Evolutionary conservation across 2,797 vertebrate genomes (phyloP).

Genomic region (Muscicapa comitata): DNA sequence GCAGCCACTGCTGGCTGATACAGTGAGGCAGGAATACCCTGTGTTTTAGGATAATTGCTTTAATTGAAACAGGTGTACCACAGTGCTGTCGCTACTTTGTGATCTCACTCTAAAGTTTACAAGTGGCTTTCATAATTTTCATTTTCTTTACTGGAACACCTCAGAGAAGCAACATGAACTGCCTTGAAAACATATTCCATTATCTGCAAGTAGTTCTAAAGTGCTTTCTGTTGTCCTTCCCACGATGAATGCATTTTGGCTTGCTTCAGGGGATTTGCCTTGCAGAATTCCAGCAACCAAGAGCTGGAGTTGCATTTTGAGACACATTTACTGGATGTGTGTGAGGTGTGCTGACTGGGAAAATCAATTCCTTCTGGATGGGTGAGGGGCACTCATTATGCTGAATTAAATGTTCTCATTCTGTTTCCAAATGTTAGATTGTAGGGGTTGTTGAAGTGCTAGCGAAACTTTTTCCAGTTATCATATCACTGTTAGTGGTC

Average conservation of each 20-base stretch:
- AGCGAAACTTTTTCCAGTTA: not conserved
- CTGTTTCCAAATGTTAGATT: not conserved
- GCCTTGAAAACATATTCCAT: conserved; percentile 46
- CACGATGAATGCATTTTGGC: not conserved
- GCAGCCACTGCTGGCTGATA: not conserved
- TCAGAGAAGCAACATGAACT: conserved; percentile 23
- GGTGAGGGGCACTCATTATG: not conserved
- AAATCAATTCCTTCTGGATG: not conserved
- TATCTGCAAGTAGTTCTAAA: conserved; percentile 51
- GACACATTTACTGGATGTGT: not conserved
- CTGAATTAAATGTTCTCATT: not conserved
- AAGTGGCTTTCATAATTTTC: conserved; percentile 35
- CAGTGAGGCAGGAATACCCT: not conserved
- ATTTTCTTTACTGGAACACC: conserved; percentile 41
- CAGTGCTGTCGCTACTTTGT: not conserved
- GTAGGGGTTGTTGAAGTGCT: not conserved
- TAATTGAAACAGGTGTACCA: conserved; percentile 24
- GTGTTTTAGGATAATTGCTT: conserved; percentile 14
- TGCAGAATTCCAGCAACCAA: conserved; percentile 21
- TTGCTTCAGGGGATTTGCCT: conserved; percentile 37
- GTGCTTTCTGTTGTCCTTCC: conserved; percentile 39
- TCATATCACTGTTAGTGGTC: not conserved
- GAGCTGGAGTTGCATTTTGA: not conserved
- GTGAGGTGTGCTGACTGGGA: not conserved
- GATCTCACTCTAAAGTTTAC: not conserved